phyloP scores from a whole-genome alignment of 2,888 invertebrate genomes.

The Lottia gigantea region DNA sequence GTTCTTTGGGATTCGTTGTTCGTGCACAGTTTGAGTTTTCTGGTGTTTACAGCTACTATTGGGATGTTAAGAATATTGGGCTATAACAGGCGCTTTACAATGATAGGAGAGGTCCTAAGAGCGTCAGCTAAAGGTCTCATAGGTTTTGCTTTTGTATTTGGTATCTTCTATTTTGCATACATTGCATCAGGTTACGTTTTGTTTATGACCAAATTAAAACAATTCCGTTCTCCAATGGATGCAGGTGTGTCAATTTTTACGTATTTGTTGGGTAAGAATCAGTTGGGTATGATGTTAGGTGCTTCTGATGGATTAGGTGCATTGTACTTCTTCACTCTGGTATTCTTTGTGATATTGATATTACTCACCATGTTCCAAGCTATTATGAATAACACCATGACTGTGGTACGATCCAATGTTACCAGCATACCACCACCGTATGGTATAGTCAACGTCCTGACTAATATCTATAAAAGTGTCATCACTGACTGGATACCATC shows the following conservation, averaged over 20 bases:
- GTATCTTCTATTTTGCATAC: conserved; percentile 62
- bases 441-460: conserved; percentile 25
- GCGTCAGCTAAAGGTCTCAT: conserved; percentile 64
- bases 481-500: conserved; percentile 27
- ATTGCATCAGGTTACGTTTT: conserved; percentile 60
- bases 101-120: conserved; percentile 67
- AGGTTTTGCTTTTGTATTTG: conserved; percentile 68
- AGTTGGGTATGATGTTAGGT: conserved; percentile 37
- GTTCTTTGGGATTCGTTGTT: conserved; percentile 66
- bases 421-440: conserved; percentile 29
- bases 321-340: conserved; percentile 46
- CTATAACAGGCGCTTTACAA: conserved; percentile 70
- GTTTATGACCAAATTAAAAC: conserved; percentile 54
- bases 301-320: conserved; percentile 43
- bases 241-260: conserved; percentile 67
- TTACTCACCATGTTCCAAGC: conserved; percentile 49
- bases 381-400: conserved; percentile 50
- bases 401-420: conserved; percentile 33
- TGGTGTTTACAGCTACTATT: conserved; percentile 45
- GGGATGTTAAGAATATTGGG: conserved; percentile 64
- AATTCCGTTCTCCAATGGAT: conserved; percentile 59
- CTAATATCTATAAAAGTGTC: conserved; percentile 23
- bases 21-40: conserved; percentile 37
- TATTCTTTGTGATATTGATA: conserved; percentile 48
- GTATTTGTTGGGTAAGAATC: conserved; percentile 49